These are phyloP conservation scores for Stenolophus ochropezus DNA, from an alignment of 2,888 invertebrate species.

Conservation along the genomic window DNA sequence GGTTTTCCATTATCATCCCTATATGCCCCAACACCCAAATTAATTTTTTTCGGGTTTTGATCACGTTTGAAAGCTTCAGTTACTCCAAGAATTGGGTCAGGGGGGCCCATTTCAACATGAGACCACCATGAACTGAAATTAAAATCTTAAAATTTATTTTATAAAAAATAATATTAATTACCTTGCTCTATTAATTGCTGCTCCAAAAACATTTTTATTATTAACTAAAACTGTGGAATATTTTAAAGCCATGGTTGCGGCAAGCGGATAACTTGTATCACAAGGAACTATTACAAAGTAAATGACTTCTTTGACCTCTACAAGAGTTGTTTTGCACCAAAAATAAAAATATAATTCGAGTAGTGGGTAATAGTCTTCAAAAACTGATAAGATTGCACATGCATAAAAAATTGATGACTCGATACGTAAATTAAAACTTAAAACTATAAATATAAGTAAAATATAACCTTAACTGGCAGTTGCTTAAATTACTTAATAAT, in stretches of 20 bases:
- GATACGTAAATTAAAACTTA: no score
- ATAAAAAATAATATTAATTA: conserved; percentile 46
- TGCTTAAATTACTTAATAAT: not conserved
- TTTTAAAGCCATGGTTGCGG: conserved; percentile 63
- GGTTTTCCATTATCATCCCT: conserved; percentile 98
- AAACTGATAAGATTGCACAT: not conserved
- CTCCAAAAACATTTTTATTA: conserved; percentile 61
- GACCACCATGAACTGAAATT: conserved; percentile 87
- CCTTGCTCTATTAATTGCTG: conserved; percentile 63
- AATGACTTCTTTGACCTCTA: conserved; percentile 58
- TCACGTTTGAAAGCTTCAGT: conserved; percentile 97
- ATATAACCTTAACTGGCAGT: not conserved
- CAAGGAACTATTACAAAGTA: not conserved
- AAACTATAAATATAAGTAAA: not conserved
- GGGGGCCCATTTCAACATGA: conserved; percentile 96
- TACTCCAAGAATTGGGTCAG: conserved; percentile 97
- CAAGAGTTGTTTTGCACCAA: not conserved
- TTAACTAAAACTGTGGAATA: conserved; percentile 60
- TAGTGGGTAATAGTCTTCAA: not conserved
- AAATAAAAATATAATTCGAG: not conserved
- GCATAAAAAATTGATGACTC: no score
- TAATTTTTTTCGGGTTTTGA: conserved; percentile 93
- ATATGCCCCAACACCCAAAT: conserved; percentile 97
- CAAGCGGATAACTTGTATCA: not conserved
- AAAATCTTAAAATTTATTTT: not conserved